Conservation (phyloP, 2,113 vertebrate species). For the Amphiprion percula region DNA sequence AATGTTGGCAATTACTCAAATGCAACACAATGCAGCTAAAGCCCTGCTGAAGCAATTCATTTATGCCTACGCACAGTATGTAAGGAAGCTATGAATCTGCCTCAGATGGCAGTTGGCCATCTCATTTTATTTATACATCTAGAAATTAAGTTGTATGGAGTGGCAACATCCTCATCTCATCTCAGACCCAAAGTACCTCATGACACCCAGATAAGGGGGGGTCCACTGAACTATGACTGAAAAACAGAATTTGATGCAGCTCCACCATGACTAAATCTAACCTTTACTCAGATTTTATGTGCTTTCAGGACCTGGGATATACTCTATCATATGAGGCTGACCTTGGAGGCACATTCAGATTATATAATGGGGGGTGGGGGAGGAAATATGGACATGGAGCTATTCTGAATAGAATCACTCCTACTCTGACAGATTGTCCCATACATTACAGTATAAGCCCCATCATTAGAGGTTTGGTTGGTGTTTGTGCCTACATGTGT, state of each 20-base stretch:
- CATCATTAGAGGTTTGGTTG: not conserved
- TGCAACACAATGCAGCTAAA: constrained; percentile 22
- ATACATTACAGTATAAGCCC: not conserved
- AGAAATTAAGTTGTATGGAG: constrained; percentile 6
- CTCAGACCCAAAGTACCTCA: not conserved
- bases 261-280: too few relatives aligned
- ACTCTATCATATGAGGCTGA: not conserved
- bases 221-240: not conserved
- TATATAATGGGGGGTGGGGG: constrained; percentile 4
- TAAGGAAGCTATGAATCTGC: constrained; percentile 33
- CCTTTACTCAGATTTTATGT: not conserved
- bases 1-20: constrained; percentile 35
- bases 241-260: too few relatives aligned
- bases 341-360: not conserved
- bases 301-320: not conserved
- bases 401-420: not conserved
- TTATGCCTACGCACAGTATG: not conserved
- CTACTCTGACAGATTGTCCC: constrained; percentile 16
- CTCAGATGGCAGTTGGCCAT: constrained; percentile 5
- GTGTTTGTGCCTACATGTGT: constrained; percentile 1
- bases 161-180: not conserved
- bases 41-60: constrained; percentile 10
- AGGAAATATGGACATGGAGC: not conserved
- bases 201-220: not conserved
- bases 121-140: constrained; percentile 22